Conservation (phyloP, 2,888 invertebrate species). For the Cheiracanthium punctorium region DNA sequence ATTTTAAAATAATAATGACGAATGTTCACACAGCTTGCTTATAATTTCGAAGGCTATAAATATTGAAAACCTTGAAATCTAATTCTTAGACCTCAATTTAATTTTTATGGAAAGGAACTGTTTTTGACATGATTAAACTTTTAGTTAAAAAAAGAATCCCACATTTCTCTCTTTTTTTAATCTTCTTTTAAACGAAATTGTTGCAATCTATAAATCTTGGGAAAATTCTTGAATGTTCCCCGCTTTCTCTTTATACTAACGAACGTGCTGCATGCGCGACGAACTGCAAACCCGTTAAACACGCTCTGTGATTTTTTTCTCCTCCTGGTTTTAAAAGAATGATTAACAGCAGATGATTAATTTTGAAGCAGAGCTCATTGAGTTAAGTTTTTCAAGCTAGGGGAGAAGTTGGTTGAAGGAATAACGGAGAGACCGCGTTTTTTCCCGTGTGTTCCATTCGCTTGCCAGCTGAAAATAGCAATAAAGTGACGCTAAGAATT, state of each 20-base stretch:
- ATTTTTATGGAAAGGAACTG: not conserved
- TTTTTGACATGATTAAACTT: constrained; percentile 24
- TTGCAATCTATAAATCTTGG: constrained; percentile 39
- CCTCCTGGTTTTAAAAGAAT: constrained; percentile 43
- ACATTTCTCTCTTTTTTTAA: constrained; percentile 21
- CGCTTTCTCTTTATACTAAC: not conserved
- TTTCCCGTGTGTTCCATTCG: constrained; percentile 19
- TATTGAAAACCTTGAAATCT: constrained; percentile 3
- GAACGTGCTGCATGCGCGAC: constrained; percentile 27
- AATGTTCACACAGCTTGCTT: not conserved
- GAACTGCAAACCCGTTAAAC: constrained; percentile 35
- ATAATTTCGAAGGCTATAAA: too few relatives aligned
- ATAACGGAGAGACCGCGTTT: constrained; percentile 6
- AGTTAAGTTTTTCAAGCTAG: constrained; percentile 36
- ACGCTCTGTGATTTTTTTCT: constrained; percentile 17
- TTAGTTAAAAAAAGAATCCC: not conserved
- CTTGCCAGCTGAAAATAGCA: constrained; percentile 57
- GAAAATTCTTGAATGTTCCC: constrained; percentile 6
- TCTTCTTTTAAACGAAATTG: constrained; percentile 35
- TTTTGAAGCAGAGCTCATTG: constrained; percentile 42
- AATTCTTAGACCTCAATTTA: constrained; percentile 6
- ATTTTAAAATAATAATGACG: too few relatives aligned
- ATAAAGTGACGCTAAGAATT: constrained; percentile 61
- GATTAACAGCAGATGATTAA: constrained; percentile 60
- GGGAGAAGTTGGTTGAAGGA: not conserved